phyloP scores from a whole-genome alignment of 2,113 vertebrate species.

The Thunnus thynnus region DNA sequence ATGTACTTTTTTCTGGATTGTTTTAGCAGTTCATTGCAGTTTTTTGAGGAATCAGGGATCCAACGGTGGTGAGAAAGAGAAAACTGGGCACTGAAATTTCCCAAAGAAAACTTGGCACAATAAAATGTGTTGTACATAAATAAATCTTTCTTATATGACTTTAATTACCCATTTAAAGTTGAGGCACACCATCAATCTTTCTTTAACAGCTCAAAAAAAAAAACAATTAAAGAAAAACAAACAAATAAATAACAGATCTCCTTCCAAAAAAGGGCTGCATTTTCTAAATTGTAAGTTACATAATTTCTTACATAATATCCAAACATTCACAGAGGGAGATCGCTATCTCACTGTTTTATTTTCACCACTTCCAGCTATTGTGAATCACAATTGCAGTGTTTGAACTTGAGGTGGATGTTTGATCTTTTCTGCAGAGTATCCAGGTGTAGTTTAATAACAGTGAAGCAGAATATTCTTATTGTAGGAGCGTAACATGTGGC shows the following conservation, averaged over 20 bases:
- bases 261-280: background rate
- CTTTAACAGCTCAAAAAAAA: too few relatives aligned
- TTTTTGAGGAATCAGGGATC: too few relatives aligned
- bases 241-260: conserved; percentile 1
- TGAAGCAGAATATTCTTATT: background rate
- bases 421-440: background rate
- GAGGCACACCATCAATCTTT: too few relatives aligned
- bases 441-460: background rate
- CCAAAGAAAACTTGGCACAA: too few relatives aligned
- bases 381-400: conserved; percentile 30
- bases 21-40: too few relatives aligned
- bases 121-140: too few relatives aligned
- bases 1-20: too few relatives aligned
- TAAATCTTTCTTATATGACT: too few relatives aligned
- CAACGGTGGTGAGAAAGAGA: too few relatives aligned
- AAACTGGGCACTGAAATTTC: too few relatives aligned
- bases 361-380: conserved; percentile 52
- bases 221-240: background rate
- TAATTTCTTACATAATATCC: conserved; percentile 40
- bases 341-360: conserved; percentile 6
- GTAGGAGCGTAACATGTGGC: too few relatives aligned
- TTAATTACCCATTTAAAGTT: too few relatives aligned
- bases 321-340: background rate
- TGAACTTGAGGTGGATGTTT: conserved; percentile 40
- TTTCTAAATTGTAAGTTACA: conserved; percentile 24